phyloP scores from a whole-genome alignment of 1,140 invertebrate species.

The Pogonus chalceus region DNA sequence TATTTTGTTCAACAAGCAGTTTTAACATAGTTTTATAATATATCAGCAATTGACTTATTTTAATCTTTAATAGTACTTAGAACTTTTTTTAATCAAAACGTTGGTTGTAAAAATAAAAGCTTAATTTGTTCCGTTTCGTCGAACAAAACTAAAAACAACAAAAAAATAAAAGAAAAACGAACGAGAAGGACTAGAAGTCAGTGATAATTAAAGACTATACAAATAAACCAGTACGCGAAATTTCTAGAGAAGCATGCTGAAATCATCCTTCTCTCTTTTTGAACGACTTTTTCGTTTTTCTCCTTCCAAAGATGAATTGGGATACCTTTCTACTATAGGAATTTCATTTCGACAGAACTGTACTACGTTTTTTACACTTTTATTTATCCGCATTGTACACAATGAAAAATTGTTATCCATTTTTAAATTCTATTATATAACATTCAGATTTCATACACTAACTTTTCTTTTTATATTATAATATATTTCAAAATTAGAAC shows the following conservation, averaged over 20 bases:
- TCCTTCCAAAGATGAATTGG: background rate
- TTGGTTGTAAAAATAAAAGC: background rate
- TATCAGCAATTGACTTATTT: too few relatives aligned
- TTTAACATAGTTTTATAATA: too few relatives aligned
- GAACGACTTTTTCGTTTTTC: background rate
- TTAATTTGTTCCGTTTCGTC: background rate
- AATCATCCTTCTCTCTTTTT: background rate
- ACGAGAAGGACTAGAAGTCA: background rate
- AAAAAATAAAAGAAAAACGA: background rate
- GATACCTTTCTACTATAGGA: background rate
- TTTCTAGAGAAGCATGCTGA: background rate
- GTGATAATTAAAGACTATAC: slow-evolving; percentile 3
- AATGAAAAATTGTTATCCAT: too few relatives aligned
- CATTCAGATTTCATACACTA: too few relatives aligned
- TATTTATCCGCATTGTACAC: too few relatives aligned
- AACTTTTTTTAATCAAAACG: slow-evolving; percentile 2
- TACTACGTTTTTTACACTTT: too few relatives aligned
- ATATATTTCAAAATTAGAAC: too few relatives aligned
- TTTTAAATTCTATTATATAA: too few relatives aligned
- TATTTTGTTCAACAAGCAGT: too few relatives aligned
- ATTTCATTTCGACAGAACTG: too few relatives aligned
- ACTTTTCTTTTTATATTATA: too few relatives aligned
- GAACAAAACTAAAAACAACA: slow-evolving; percentile 3
- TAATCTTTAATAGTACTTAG: too few relatives aligned
- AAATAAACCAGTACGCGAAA: slow-evolving; percentile 1